Conservation (phyloP, 2,888 invertebrate genomes). For the Lutraria lutraria region DNA sequence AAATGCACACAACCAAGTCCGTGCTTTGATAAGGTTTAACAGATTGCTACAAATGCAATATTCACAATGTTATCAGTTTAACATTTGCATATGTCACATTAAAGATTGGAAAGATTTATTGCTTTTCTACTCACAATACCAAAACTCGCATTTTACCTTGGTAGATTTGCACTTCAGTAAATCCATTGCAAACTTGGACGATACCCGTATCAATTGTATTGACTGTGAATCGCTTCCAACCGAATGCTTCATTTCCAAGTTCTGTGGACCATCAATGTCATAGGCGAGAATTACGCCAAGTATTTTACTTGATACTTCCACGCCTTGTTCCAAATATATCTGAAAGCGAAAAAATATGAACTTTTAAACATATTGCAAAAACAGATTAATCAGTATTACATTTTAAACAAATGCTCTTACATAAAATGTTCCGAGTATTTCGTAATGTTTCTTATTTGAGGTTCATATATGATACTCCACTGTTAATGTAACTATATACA, state of each 20-base stretch:
- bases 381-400: too few species aligned
- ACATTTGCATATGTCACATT: not conserved
- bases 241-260: not conserved
- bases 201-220: not conserved
- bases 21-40: too few species aligned
- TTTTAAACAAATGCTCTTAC: too few species aligned
- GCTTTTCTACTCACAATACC: not conserved
- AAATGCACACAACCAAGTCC: too few species aligned
- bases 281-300: not conserved
- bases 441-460: too few species aligned
- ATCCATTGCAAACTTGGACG: not conserved
- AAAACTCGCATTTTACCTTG: not conserved
- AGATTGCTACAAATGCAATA: not conserved
- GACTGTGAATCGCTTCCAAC: not conserved
- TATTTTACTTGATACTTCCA: not conserved
- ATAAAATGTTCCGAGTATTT: too few species aligned
- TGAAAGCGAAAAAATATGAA: not conserved
- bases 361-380: too few species aligned
- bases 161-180: not conserved
- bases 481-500: too few species aligned
- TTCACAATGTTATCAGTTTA: not conserved
- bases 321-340: not conserved
- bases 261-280: constrained; percentile 31
- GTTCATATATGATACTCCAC: too few species aligned
- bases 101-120: not conserved